phyloP scores from a whole-genome alignment of 2,888 invertebrate genomes.

The Platerodrilus igneus region DNA sequence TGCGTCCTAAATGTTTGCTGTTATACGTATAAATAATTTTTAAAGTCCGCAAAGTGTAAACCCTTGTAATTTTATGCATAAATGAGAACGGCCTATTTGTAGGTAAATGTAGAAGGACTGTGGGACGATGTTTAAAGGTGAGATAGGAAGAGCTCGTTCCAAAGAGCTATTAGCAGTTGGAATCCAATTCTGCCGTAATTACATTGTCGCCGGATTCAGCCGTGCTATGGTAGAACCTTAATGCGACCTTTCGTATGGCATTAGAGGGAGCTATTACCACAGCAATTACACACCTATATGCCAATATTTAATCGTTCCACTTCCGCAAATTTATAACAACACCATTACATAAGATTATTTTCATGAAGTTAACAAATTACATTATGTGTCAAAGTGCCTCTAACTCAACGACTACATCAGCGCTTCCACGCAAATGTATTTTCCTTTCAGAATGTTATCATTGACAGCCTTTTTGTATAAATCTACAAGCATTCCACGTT shows the following conservation, averaged over 20 bases:
- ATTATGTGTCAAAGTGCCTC: no score
- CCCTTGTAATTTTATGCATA: slow-evolving; percentile 6
- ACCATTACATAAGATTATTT: slow-evolving; percentile 16
- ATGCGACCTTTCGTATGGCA: slow-evolving; percentile 46
- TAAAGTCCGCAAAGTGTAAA: slow-evolving; percentile 5
- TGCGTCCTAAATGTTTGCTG: slow-evolving; percentile 11
- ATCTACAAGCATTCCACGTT: no score
- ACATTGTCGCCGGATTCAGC: slow-evolving; percentile 44
- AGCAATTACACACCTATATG: slow-evolving; percentile 42
- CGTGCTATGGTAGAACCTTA: slow-evolving; percentile 32
- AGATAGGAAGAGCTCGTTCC: slow-evolving; percentile 22
- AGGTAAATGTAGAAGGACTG: slow-evolving; percentile 6
- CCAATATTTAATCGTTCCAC: slow-evolving; percentile 38
- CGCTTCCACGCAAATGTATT: no score
- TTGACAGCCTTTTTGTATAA: no score
- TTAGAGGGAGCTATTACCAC: slow-evolving; percentile 43
- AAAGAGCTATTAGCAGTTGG: slow-evolving; percentile 33
- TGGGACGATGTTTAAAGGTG: slow-evolving; percentile 18
- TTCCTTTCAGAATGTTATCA: no score
- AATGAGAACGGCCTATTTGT: slow-evolving; percentile 6
- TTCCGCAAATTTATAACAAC: slow-evolving; percentile 23
- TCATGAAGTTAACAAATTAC: slow-evolving; percentile 16
- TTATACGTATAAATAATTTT: slow-evolving; percentile 11
- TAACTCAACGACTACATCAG: no score
- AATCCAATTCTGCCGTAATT: slow-evolving; percentile 46